A percentile compares a stretch with the other conserved stretches of the same genome.
phyloP scores from a whole-genome alignment of 2,888 invertebrate species.

The Andrena trimmerana region DNA sequence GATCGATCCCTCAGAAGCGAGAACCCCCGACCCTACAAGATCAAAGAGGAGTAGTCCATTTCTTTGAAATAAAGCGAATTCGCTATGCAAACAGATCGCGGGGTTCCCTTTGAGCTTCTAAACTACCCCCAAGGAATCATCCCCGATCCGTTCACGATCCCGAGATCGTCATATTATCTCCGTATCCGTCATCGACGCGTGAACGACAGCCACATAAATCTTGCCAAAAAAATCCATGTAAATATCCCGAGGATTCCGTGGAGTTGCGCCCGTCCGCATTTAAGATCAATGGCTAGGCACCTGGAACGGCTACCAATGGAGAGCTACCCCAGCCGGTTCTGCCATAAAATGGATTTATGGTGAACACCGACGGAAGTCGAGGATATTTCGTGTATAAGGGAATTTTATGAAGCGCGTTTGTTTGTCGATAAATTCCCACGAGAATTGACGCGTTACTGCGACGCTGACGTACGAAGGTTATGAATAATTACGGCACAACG shows the following conservation, averaged over 20 bases:
- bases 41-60: neutral
- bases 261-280: constrained; percentile 25
- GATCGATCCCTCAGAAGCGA: too few species aligned
- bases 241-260: constrained; percentile 17
- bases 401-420: constrained; percentile 37
- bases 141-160: neutral
- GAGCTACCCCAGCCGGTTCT: constrained; percentile 8
- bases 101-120: too few species aligned
- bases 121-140: constrained; percentile 12
- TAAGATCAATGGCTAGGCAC: constrained; percentile 37
- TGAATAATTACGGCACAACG: constrained; percentile 38
- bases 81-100: neutral
- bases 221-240: constrained; percentile 7
- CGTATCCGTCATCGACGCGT: constrained; percentile 13
- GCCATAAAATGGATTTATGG: constrained; percentile 57
- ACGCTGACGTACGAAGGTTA: constrained; percentile 12
- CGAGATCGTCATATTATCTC: neutral
- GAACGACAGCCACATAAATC: constrained; percentile 25
- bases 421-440: constrained; percentile 40
- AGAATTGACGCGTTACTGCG: constrained; percentile 20
- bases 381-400: constrained; percentile 40
- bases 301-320: constrained; percentile 7
- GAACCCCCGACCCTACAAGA: neutral
- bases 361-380: constrained; percentile 13
- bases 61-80: neutral